These are phyloP conservation scores for Onthophagus sagittarius DNA, from an alignment of 2,888 invertebrate genomes.

Conservation along the genomic window DNA sequence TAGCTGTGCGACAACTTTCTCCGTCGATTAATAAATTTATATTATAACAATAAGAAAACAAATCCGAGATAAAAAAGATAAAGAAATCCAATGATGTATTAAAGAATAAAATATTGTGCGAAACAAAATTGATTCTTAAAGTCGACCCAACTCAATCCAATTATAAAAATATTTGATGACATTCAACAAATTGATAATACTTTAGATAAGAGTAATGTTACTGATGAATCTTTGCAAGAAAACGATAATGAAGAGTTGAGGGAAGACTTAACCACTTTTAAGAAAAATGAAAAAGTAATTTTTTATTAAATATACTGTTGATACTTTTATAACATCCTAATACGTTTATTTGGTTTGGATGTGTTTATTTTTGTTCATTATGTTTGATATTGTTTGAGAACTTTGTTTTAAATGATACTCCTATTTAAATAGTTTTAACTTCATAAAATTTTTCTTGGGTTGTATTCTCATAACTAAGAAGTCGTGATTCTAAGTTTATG, in stretches of 20 bases:
- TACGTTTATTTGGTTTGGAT: no score
- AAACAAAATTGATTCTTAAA: constrained; percentile 62
- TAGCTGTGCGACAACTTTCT: constrained; percentile 59
- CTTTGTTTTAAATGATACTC: no score
- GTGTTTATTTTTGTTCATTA: no score
- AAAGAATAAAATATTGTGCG: constrained; percentile 55
- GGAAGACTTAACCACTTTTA: constrained; percentile 10
- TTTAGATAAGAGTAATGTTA: constrained; percentile 7
- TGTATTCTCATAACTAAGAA: no score
- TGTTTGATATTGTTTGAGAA: no score
- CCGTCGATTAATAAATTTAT: constrained; percentile 56
- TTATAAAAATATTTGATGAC: constrained; percentile 42
- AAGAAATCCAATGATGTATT: constrained; percentile 41
- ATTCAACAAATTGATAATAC: no score
- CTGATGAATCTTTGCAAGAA: constrained; percentile 18
- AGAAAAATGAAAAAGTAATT: constrained; percentile 21
- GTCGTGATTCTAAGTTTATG: no score
- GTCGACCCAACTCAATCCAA: constrained; percentile 63
- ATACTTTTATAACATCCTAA: no score
- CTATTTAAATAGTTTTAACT: no score
- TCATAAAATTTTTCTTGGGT: no score
- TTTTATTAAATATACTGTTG: no score
- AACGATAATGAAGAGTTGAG: constrained; percentile 17
- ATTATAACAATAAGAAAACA: constrained; percentile 48
- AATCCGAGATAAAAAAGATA: constrained; percentile 33